These are phyloP conservation scores for Enteromius paludinosus DNA, from an alignment of 2,797 vertebrate species.

Conservation along the genomic window DNA sequence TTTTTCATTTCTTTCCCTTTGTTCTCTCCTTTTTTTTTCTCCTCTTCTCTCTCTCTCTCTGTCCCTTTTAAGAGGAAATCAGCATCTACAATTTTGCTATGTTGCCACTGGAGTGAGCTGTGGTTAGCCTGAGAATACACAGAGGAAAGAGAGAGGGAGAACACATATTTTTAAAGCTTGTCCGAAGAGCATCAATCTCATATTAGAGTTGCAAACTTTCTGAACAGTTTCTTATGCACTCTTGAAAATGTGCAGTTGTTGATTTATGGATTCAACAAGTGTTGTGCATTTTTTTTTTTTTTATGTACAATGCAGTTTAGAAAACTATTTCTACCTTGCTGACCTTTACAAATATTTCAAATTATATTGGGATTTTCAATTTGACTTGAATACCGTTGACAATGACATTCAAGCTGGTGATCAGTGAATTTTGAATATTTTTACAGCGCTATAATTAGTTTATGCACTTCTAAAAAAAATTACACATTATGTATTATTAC, in stretches of 20 bases:
- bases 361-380: not conserved
- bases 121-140: constrained; percentile 30
- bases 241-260: not conserved
- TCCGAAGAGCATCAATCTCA: constrained; percentile 4
- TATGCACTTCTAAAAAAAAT: not conserved
- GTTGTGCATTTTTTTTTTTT: not conserved
- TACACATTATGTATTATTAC: not conserved
- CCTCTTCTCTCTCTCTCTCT: constrained; percentile 35
- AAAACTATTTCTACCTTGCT: not conserved
- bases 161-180: not conserved
- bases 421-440: not conserved
- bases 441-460: not conserved
- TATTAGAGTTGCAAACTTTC: not conserved
- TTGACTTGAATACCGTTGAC: not conserved
- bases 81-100: constrained; percentile 45
- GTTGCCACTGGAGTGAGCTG: constrained; percentile 61
- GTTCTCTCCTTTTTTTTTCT: constrained; percentile 19
- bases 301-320: not conserved
- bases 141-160: not conserved
- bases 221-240: not conserved
- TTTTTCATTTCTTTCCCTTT: constrained; percentile 37
- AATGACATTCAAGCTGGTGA: not conserved
- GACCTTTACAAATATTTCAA: not conserved
- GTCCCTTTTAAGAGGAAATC: constrained; percentile 32
- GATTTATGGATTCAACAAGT: not conserved